Evolutionary conservation across 2,113 vertebrate genomes (phyloP), one percentile per base, ranked within the genome.

Genomic region (Phrynocephalus versicolor): DNA sequence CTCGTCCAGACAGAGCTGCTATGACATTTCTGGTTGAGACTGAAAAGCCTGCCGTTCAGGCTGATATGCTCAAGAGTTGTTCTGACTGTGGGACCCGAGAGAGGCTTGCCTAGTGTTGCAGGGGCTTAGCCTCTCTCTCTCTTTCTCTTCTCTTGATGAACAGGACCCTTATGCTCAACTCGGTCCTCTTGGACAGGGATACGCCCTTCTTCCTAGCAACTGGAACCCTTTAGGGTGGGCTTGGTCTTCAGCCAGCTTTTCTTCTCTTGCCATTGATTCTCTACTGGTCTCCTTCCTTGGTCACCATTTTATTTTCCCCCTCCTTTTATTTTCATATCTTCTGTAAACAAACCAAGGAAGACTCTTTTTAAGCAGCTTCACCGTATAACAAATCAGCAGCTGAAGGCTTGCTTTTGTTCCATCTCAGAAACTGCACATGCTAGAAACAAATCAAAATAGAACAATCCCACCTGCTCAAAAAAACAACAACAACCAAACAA

Each of bases 1-100:
- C 0, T 0, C 0, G 2, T 64, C 80, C 64, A 1, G 0, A 6
- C 0, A 0, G 72, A 85, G 19, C 27, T 69, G 0, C 1, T 60
- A 0, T 3, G 1, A 5, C 25, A 8, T 23, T 85, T 91, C 21
- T 2, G 2, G 30, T 0, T 4, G 35, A 55, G 73, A 85, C 67
- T 35, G 19, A 37, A 6, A 0, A 27, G 39, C 60, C 45, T 21
- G 13, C 69, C 0, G 65, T 76, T 76, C 30, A 76, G 21, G 76
- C 41, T 2, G 18, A 39, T 37, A 67, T 79, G n/a, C 25, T 82
- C 6, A 57, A 25, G 58, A 18, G 12, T 73, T 90, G 70, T 39
- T 4, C 0, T 79, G 81, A 15, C 67, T 13, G 6, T 4, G n/a
- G 6, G 64, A 23, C n/a, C 30, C 58, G 71, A 60, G 35, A 27